phyloP scores from a whole-genome alignment of 1,140 invertebrate genomes.

The Lordiphosa collinella region DNA sequence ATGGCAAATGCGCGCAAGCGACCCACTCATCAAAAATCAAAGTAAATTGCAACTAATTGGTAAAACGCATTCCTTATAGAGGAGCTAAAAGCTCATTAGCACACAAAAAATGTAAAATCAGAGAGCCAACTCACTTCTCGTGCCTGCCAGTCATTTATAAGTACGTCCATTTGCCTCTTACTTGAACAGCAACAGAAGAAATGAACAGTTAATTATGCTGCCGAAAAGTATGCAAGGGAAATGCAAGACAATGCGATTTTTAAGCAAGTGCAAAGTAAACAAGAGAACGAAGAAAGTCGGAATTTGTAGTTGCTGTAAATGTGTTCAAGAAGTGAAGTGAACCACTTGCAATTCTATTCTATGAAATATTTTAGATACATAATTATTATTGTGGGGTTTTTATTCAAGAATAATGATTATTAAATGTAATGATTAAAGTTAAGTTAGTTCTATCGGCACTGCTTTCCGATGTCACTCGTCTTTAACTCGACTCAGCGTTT shows the following conservation, averaged over 20 bases:
- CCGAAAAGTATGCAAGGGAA: slow-evolving; percentile 24
- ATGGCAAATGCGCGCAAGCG: slow-evolving; percentile 46
- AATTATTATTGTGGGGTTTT: too few relatives aligned
- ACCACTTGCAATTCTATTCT: too few relatives aligned
- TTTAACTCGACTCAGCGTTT: too few relatives aligned
- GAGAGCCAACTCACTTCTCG: slow-evolving; percentile 12
- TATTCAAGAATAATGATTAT: too few relatives aligned
- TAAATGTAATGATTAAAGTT: too few relatives aligned
- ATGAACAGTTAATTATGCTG: slow-evolving; percentile 52
- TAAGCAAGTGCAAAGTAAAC: background rate
- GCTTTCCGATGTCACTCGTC: too few relatives aligned
- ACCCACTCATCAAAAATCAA: slow-evolving; percentile 59
- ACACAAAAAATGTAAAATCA: slow-evolving; percentile 11
- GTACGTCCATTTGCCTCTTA: slow-evolving; percentile 39
- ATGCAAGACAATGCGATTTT: background rate
- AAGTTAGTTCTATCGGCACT: too few relatives aligned
- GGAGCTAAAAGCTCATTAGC: slow-evolving; percentile 46
- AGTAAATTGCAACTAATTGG: slow-evolving; percentile 70
- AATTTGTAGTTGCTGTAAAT: background rate
- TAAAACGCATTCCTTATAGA: slow-evolving; percentile 43
- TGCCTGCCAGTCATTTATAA: slow-evolving; percentile 35
- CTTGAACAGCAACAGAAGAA: background rate
- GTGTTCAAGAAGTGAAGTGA: too few relatives aligned
- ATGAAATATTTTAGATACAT: too few relatives aligned
- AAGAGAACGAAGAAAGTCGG: background rate